Evolutionary conservation across 2,113 vertebrate genomes (phyloP).

Genomic region (Onychostruthus taczanowskii): DNA sequence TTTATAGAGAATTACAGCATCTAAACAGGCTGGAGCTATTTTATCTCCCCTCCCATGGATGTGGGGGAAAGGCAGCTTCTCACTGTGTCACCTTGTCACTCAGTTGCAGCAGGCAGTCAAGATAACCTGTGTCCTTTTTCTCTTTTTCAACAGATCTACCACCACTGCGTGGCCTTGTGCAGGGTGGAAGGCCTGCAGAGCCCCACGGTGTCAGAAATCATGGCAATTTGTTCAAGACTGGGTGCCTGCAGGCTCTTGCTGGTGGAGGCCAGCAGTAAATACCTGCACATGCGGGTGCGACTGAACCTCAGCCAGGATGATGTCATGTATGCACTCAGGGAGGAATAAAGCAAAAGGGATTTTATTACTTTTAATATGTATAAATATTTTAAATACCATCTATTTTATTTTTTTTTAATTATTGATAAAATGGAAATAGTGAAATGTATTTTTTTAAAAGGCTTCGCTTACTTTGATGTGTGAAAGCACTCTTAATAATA

Average conservation of each 20-base stretch:
- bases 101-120: neutral
- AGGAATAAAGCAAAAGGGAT: slow-evolving; percentile 61
- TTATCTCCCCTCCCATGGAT: neutral
- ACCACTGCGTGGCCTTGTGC: slow-evolving; percentile 86
- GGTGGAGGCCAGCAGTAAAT: slow-evolving; percentile 81
- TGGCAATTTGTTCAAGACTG: slow-evolving; percentile 82
- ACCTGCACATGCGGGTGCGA: slow-evolving; percentile 83
- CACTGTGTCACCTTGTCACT: neutral
- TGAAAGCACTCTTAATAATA: slow-evolving; percentile 1
- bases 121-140: neutral
- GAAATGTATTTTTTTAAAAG: neutral
- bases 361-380: neutral
- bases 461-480: neutral
- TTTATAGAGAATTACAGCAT: neutral
- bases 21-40: neutral
- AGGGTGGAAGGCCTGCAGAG: slow-evolving; percentile 88
- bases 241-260: slow-evolving; percentile 87
- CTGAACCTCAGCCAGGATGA: slow-evolving; percentile 92
- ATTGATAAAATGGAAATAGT: neutral
- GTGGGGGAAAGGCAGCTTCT: neutral
- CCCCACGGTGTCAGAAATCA: slow-evolving; percentile 79
- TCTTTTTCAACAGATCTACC: slow-evolving; percentile 77
- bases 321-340: slow-evolving; percentile 86
- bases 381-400: neutral
- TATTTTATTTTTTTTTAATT: neutral